Evolutionary conservation across 2,888 invertebrate genomes (phyloP), one percentile per base, ranked within the genome.

Genomic region (Drosophila mettleri): DNA sequence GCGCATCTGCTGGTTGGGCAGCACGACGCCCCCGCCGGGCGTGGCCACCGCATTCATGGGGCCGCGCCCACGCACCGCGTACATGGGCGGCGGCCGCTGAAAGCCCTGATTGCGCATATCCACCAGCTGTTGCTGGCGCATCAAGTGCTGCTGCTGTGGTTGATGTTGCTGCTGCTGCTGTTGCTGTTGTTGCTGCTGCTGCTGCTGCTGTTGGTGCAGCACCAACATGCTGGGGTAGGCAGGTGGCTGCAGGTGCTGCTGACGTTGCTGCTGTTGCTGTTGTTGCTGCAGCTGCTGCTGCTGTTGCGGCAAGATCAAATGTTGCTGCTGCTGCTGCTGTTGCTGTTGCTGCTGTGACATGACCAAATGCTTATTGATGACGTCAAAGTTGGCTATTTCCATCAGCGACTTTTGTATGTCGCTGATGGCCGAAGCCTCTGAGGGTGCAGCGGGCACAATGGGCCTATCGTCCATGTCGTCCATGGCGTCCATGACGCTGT

Each of bases 371-470:
- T 69, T 84, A 57, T 53, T 68, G 46, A 83, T 52, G 10, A 67
- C 74, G 33, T 86, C 70, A 71, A 90, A 92, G 3, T 81, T 49
- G 8, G 93, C 94, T 66, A 94, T 94, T 92, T 97, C 97, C 89
- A 98, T 98, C 88, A 98, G 93, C 85, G 96, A 96, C 91, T 97
- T 96, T 89, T 97, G 96, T 89, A 98, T 98, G 48, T 96, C 97
- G 90, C 95, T 96, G 73, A 98, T 98, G 70, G 96, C 96, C 92
- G 90, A 88, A 38, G 90, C 79, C 53, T 89, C 90, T 6, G 91
- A 89, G 9, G 89, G 86, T 20, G 89, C 74, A 12, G 78, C 71
- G 10, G 82, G 79, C 53, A 80, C 90, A 68, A 90, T 89, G 24
- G 90, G 85, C 54, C 89, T 88, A 57, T 90, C 90, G 48, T 96